Evolutionary conservation across 2,888 invertebrate species (phyloP).

Genomic region (Tinea semifulvella): DNA sequence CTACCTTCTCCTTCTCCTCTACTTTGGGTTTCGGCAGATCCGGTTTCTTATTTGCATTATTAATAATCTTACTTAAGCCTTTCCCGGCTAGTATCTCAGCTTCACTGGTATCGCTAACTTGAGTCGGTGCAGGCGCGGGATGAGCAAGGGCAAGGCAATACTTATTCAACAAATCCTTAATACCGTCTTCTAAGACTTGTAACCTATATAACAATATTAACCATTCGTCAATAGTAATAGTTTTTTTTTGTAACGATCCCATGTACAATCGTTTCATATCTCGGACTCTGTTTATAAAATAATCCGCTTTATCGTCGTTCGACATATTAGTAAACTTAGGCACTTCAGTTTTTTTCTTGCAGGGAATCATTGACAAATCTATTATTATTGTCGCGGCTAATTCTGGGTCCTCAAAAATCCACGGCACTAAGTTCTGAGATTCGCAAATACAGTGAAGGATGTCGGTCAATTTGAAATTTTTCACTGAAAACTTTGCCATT

Average conservation of each 20-base stretch:
- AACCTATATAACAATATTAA: conserved; percentile 44
- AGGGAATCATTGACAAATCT: conserved; percentile 42
- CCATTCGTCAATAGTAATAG: conserved; percentile 50
- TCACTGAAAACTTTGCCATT: conserved; percentile 40
- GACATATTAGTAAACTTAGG: conserved; percentile 28
- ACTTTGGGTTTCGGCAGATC: neutral
- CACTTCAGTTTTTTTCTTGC: conserved; percentile 34
- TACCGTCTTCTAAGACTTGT: conserved; percentile 41
- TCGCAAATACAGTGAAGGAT: neutral
- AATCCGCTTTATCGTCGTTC: conserved; percentile 31
- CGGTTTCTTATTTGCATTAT: conserved; percentile 30
- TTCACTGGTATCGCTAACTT: conserved; percentile 35
- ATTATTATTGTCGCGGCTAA: conserved; percentile 42
- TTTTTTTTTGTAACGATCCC: conserved; percentile 44
- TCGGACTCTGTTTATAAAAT: conserved; percentile 39
- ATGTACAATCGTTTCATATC: conserved; percentile 47
- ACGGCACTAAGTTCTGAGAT: neutral
- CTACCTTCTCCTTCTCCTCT: conserved; percentile 20
- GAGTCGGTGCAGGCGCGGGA: conserved; percentile 22
- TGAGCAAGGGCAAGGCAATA: conserved; percentile 18
- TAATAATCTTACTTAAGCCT: conserved; percentile 50
- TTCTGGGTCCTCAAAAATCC: conserved; percentile 35
- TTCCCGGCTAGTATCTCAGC: conserved; percentile 56
- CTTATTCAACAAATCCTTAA: conserved; percentile 38
- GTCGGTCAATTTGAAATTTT: conserved; percentile 35